Evolutionary conservation across 2,113 vertebrate genomes (phyloP).

Genomic region (Aphyosemion australe): DNA sequence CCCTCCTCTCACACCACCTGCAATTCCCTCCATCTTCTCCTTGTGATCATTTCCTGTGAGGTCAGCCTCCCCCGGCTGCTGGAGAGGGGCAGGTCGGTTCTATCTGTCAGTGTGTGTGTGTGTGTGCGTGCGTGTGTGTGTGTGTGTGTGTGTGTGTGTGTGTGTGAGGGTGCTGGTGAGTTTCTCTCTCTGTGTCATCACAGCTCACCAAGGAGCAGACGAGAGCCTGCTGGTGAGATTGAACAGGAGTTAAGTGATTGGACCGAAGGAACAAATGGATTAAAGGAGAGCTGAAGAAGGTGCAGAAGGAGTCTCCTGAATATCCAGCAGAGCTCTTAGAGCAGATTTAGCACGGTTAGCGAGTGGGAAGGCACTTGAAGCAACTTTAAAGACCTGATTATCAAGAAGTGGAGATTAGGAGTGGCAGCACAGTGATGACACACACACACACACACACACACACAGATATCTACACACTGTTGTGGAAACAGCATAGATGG

Average conservation of each 20-base stretch:
- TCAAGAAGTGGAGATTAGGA: constrained; percentile 18
- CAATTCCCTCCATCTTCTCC: constrained; percentile 42
- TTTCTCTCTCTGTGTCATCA: constrained; percentile 40
- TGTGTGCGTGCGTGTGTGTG: background rate
- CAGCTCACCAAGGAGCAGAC: constrained; percentile 25
- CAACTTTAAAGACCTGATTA: constrained; percentile 38
- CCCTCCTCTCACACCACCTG: constrained; percentile 39
- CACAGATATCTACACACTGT: background rate
- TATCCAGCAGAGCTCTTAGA: constrained; percentile 40
- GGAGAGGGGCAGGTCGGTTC: constrained; percentile 45
- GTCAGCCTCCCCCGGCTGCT: constrained; percentile 58
- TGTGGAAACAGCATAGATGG: background rate
- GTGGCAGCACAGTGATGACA: background rate
- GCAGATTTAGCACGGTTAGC: constrained; percentile 27
- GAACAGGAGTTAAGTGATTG: constrained; percentile 51
- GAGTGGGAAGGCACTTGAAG: constrained; percentile 22
- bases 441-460: constrained; percentile 1
- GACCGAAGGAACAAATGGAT: constrained; percentile 37
- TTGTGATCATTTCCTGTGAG: constrained; percentile 59
- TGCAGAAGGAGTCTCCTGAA: constrained; percentile 29
- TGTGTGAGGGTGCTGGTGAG: too few relatives aligned
- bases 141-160: too few relatives aligned
- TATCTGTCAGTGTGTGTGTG: constrained; percentile 28
- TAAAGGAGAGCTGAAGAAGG: constrained; percentile 36
- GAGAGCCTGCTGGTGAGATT: constrained; percentile 35